A percentile compares a stretch with the other conserved stretches of the same genome.
These are phyloP conservation scores for Drosophila ironensis DNA, from an alignment of 1,140 invertebrate species.

Conservation along the genomic window DNA sequence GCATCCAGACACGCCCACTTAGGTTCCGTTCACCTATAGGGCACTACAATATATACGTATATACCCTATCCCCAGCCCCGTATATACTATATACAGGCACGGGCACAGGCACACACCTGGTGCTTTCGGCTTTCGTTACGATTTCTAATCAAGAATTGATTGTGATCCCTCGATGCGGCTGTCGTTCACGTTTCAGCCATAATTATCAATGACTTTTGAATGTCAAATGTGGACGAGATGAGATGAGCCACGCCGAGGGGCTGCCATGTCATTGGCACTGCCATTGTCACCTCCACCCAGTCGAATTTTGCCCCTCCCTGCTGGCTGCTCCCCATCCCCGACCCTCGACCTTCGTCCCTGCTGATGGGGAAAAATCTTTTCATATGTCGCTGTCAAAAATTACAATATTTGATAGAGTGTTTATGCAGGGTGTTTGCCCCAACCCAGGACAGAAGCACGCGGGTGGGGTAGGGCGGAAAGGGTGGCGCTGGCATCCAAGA, in stretches of 20 bases:
- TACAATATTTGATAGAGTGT: conserved; percentile 55
- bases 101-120: conserved; percentile 17
- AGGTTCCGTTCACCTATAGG: conserved; percentile 13
- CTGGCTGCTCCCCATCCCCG: not conserved
- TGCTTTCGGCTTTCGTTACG: conserved; percentile 53
- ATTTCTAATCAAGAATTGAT: conserved; percentile 81
- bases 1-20: conserved; percentile 37
- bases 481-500: not conserved
- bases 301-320: not conserved
- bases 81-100: not conserved
- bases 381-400: conserved; percentile 72
- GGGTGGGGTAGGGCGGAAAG: not conserved
- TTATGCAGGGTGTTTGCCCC: conserved; percentile 20
- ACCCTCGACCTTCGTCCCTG: not conserved
- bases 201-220: conserved; percentile 81
- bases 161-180: conserved; percentile 79
- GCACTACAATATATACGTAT: not conserved
- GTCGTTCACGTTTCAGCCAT: conserved; percentile 79
- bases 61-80: not conserved
- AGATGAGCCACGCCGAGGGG: not conserved
- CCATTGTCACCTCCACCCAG: conserved; percentile 54
- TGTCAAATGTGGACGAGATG: conserved; percentile 72
- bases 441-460: not conserved
- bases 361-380: conserved; percentile 64
- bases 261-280: conserved; percentile 49